Percentiles rank a stretch among this genome's conserved stretches.
These are phyloP conservation scores for Leptura quadrifasciata DNA, from an alignment of 2,888 invertebrate species.

Conservation along the genomic window DNA sequence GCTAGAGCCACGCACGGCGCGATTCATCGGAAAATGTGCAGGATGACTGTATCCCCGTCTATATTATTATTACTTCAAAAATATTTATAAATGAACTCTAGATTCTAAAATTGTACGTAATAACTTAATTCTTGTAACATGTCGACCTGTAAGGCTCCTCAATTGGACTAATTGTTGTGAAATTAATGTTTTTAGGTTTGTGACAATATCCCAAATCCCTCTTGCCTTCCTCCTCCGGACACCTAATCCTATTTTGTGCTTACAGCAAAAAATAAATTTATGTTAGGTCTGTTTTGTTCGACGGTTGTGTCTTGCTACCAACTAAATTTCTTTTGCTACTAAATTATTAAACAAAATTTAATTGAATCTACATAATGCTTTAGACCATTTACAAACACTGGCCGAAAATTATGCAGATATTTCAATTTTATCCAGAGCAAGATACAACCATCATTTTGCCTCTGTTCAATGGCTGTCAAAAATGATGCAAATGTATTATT, in stretches of 20 bases:
- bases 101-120: slow-evolving; percentile 19
- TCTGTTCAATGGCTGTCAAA: slow-evolving; percentile 61
- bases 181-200: slow-evolving; percentile 50
- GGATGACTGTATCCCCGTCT: slow-evolving; percentile 58
- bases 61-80: slow-evolving; percentile 29
- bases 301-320: slow-evolving; percentile 53
- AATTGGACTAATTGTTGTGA: slow-evolving; percentile 66
- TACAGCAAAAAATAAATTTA: slow-evolving; percentile 50
- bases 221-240: slow-evolving; percentile 44
- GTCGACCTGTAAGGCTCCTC: slow-evolving; percentile 71
- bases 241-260: slow-evolving; percentile 53
- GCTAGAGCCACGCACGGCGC: slow-evolving; percentile 73
- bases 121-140: slow-evolving; percentile 25
- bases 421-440: slow-evolving; percentile 37
- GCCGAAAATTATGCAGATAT: neutral
- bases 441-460: slow-evolving; percentile 50
- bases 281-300: slow-evolving; percentile 50
- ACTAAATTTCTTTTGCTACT: slow-evolving; percentile 3
- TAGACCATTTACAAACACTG: neutral
- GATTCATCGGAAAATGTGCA: slow-evolving; percentile 66
- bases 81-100: neutral
- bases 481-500: slow-evolving; percentile 72
- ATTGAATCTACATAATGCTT: neutral
- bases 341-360: slow-evolving; percentile 1
- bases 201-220: slow-evolving; percentile 51